Base-by-base conservation (phyloP, 2,888 invertebrate genomes). In the Diploptera punctata region DNA sequence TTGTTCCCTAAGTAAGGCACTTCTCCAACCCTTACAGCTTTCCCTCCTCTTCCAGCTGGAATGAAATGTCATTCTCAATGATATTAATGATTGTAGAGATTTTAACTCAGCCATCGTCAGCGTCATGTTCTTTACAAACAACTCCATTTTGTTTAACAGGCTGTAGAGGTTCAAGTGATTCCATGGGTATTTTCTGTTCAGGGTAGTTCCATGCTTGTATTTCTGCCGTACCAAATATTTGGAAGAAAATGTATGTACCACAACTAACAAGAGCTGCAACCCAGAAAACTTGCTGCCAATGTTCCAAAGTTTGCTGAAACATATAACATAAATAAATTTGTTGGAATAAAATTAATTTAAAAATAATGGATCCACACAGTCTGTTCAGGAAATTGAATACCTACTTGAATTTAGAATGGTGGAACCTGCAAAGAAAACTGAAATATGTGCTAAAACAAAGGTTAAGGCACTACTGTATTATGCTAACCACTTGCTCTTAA, bases 261-360 rank as follows among this genome's bases (percentile, higher is more conserved):
- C 89, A 85, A 0, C 89, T 85, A 9, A 91, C 86, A 57, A 85
- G 82, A 3, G 88, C 86, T n/a, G 90, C 85, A 38, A 89, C 83
- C 67, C 86, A 86, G 78, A 90, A 91, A n/a, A 90, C 89, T 68
- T 82, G 85, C 70, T 88, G 84, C 91, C 91, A 91, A 61, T 89
- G 87, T 3, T 86, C 83, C 77, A 83, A 79, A 33, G 81, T 80
- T 79, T 82, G 83, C 83, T 84, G 77, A 38, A 77, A 52, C n/a
- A 49, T 1, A 10, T 69, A 19, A 26, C 33, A 33, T 10, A 33
- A 33, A 33, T 7, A 33, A 7, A 33, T 33, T 7, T 33, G 10
- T 33, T 10, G 33, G 33, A 33, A 10, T 7, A 33, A 33, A 33
- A 33, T 33, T 33, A 29, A 61, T 5, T 60, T 38, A 60, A 10